These are phyloP conservation scores for Hydropotes inermis DNA, from an alignment of 2,113 vertebrate species.

Conservation along the genomic window DNA sequence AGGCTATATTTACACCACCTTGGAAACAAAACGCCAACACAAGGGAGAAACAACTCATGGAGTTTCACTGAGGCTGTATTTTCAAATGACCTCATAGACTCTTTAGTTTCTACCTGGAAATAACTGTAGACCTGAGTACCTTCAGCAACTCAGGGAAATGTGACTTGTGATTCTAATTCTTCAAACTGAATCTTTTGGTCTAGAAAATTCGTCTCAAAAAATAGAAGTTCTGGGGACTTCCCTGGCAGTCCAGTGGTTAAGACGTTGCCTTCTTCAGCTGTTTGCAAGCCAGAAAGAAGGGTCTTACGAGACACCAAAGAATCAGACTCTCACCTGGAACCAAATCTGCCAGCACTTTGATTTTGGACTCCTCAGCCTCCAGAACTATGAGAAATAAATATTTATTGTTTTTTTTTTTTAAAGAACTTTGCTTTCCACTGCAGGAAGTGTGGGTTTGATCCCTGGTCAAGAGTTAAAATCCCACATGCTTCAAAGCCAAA, in stretches of 20 bases:
- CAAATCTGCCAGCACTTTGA: background rate
- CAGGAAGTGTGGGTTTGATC: background rate
- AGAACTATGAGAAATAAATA: background rate
- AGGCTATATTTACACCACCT: background rate
- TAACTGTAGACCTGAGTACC: background rate
- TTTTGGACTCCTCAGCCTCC: background rate
- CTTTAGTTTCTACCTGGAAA: background rate
- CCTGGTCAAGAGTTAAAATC: background rate
- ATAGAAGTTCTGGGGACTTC: background rate
- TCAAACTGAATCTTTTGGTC: background rate
- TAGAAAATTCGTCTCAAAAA: background rate
- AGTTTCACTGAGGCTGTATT: background rate
- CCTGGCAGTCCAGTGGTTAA: background rate
- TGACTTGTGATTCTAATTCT: background rate
- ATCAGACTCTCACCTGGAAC: background rate
- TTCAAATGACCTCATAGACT: background rate
- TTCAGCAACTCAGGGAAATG: background rate
- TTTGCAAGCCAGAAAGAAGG: background rate
- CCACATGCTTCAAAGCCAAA: background rate
- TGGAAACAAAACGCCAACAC: background rate
- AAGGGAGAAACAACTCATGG: background rate
- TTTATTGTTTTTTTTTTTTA: background rate
- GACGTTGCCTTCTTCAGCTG: background rate
- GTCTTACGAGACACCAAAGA: background rate
- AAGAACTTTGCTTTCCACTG: background rate